Conservation (phyloP, 2,113 vertebrate genomes). For the Calcarius ornatus region DNA sequence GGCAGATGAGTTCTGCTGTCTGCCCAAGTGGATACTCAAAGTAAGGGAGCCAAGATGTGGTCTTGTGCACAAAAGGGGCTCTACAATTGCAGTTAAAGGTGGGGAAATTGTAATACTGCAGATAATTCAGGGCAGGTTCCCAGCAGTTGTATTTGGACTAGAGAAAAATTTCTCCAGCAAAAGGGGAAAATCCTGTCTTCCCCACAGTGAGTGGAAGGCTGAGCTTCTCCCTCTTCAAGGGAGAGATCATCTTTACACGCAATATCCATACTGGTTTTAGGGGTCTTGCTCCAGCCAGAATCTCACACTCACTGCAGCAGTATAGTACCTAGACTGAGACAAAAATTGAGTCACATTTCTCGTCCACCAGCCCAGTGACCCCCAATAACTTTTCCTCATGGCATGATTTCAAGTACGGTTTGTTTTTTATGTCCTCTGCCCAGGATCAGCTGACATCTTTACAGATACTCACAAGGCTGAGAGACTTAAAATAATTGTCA, state of each 20-base stretch:
- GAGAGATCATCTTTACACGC: neutral
- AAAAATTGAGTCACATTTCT: neutral
- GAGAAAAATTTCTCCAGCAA: neutral
- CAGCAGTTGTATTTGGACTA: neutral
- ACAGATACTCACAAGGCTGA: neutral
- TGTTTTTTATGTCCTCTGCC: neutral
- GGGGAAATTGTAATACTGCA: neutral
- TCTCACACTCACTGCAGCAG: neutral
- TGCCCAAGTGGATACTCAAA: neutral
- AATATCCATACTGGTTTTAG: neutral
- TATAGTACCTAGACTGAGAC: neutral
- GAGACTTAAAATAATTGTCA: conserved; percentile 10
- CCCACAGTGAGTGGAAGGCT: neutral
- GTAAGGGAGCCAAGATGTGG: neutral
- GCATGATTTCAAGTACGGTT: neutral
- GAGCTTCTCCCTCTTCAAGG: neutral
- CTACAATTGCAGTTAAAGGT: neutral
- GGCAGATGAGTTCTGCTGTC: neutral
- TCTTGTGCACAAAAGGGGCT: neutral
- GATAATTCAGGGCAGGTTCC: neutral
- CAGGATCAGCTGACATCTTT: neutral
- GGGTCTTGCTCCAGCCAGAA: neutral
- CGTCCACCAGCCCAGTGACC: fast-evolving
- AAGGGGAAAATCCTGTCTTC: neutral
- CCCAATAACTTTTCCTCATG: neutral